Evolutionary conservation across 2,888 invertebrate species (phyloP), one percentile per base, ranked within the genome.

Genomic region (Amiota minor): DNA sequence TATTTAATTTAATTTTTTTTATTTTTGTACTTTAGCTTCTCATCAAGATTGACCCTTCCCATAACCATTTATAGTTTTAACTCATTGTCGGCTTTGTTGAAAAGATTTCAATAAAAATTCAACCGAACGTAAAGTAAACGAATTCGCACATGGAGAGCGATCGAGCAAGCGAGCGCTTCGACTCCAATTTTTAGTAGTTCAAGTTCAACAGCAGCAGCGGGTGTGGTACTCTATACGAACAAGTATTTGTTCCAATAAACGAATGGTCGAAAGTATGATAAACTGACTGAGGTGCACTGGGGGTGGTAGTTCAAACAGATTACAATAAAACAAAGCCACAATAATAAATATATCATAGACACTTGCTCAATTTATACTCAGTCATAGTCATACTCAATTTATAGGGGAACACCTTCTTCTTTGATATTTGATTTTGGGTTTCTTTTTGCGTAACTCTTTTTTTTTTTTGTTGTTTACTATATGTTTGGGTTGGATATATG

Each of bases 101-200:
- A 72, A 72, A 46, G 56, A 65, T 53, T 72, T n/a, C 45, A 56
- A 67, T 47, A 9, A 72, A 53, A 46, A 59, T 18, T 18, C 2
- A 59, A 59, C 11, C 16, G 20, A 59, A 20, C 9, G 18, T 20
- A 59, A 11, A 23, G 46, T 18, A n/a, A 18, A 16, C 65, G 45
- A 12, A 59, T 59, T 59, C 59, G 49, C 50, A 53, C 46, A 23
- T 68, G 67, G 20, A 23, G 35, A 35, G 2, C 35, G 35, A 35
- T 35, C 35, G 35, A 35, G 2, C 35, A 8, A 35, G 35, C 35
- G 35, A 35, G 35, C 35, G 6, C 35, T 35, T 35, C 50, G 67
- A 68, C 67, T 68, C 16, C 12, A 20, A 18, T 68, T 35, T 72
- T 72, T 72, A 72, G 72, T 72, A 72, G 72, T 67, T 72, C 72